A percentile compares a stretch with the other conserved stretches of the same genome.
Evolutionary conservation across 2,888 invertebrate genomes (phyloP).

Genomic region (Deilephila porcellus): DNA sequence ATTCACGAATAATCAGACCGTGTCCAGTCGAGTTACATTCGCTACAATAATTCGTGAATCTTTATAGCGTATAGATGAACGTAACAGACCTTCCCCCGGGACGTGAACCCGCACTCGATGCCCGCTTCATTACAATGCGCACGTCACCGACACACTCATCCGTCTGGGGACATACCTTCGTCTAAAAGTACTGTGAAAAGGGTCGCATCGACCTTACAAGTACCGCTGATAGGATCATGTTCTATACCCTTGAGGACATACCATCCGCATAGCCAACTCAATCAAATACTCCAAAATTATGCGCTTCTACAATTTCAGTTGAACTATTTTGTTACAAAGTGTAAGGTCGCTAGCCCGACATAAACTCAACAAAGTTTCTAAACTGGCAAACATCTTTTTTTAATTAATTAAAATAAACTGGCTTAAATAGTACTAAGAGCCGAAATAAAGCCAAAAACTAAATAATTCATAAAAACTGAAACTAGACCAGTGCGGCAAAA

Average conservation of each 20-base stretch:
- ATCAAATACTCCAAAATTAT: background rate
- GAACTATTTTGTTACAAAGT: too few species aligned
- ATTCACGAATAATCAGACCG: background rate
- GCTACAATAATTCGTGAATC: background rate
- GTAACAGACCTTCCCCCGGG: background rate
- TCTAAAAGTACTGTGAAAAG: constrained; percentile 9
- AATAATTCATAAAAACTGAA: too few species aligned
- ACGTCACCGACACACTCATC: background rate
- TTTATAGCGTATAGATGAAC: background rate
- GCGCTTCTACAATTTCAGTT: too few species aligned
- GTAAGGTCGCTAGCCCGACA: too few species aligned
- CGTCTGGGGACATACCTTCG: background rate
- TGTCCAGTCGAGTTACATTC: constrained; percentile 1
- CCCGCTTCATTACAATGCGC: background rate
- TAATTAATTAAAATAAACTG: too few species aligned
- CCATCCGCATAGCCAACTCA: background rate
- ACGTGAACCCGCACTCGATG: background rate
- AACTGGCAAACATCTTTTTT: too few species aligned
- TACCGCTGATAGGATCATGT: background rate
- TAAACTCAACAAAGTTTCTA: too few species aligned
- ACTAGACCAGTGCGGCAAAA: too few species aligned
- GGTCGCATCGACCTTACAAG: background rate
- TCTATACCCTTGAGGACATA: background rate
- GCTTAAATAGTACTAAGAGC: too few species aligned
- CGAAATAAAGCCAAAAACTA: too few species aligned